Conservation (phyloP, 1,140 invertebrate genomes). For the Ceratosolen solmsi region DNA sequence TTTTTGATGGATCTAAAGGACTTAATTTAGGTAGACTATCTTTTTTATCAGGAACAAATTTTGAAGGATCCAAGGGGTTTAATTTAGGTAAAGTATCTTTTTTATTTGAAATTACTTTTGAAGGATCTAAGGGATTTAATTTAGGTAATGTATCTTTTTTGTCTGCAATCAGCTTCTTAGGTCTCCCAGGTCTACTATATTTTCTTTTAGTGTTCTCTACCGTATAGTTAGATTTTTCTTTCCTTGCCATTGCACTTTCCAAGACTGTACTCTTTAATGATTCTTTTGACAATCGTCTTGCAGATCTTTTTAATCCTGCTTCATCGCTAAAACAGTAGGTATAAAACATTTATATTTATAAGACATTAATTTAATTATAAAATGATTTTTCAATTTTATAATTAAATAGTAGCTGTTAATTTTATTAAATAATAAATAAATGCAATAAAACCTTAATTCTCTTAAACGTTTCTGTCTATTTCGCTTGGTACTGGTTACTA, state of each 20-base stretch:
- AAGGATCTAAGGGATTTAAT: constrained; percentile 31
- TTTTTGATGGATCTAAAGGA: constrained; percentile 43
- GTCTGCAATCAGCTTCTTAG: constrained; percentile 60
- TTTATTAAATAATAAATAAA: constrained; percentile 48
- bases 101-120: constrained; percentile 42
- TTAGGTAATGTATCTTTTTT: constrained; percentile 51
- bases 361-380: background rate
- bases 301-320: constrained; percentile 70
- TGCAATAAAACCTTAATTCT: constrained; percentile 57
- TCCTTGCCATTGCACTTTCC: constrained; percentile 72
- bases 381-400: background rate
- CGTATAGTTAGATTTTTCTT: constrained; percentile 72
- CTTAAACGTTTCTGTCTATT: constrained; percentile 60
- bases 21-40: constrained; percentile 44
- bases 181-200: constrained; percentile 67
- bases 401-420: constrained; percentile 8
- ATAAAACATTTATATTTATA: constrained; percentile 51
- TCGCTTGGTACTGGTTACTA: constrained; percentile 61
- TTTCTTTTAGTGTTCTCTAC: constrained; percentile 67
- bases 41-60: constrained; percentile 36
- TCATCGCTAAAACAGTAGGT: constrained; percentile 60
- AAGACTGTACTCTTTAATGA: constrained; percentile 70
- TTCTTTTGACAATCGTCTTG: constrained; percentile 70
- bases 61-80: constrained; percentile 43
- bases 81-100: constrained; percentile 47